Conservation (phyloP, 2,888 invertebrate genomes). For the Hylaea fasciaria region DNA sequence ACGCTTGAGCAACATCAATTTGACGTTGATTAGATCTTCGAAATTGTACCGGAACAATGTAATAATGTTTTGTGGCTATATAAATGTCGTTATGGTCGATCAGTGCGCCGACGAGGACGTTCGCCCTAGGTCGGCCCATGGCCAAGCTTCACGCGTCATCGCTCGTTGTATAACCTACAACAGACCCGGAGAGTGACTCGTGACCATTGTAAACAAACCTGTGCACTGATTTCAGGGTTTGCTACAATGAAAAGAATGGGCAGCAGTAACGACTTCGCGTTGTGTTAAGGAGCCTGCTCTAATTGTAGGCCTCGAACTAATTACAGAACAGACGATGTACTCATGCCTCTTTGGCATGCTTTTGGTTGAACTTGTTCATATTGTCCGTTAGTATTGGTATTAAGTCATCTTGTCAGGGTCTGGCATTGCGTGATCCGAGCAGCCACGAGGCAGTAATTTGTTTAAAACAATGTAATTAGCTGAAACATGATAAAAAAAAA, state of each 20-base stretch:
- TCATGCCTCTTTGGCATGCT: slow-evolving; percentile 1
- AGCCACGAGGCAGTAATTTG: not conserved
- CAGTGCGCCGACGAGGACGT: slow-evolving; percentile 66
- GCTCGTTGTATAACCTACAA: slow-evolving; percentile 42
- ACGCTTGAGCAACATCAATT: slow-evolving; percentile 3
- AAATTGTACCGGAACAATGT: slow-evolving; percentile 52
- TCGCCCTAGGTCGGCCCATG: slow-evolving; percentile 74
- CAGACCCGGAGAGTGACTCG: slow-evolving; percentile 48
- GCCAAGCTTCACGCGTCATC: slow-evolving; percentile 76
- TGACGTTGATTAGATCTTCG: slow-evolving; percentile 30
- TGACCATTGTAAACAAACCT: slow-evolving; percentile 36
- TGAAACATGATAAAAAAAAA: slow-evolving; percentile 19
- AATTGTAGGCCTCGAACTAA: slow-evolving; percentile 11
- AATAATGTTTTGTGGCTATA: slow-evolving; percentile 51
- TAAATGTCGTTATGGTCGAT: slow-evolving; percentile 72
- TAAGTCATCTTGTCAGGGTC: not conserved
- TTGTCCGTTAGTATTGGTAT: not conserved
- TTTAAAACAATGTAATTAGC: too few species aligned
- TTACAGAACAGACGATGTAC: slow-evolving; percentile 9
- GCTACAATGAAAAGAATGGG: slow-evolving; percentile 22
- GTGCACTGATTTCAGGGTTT: slow-evolving; percentile 31
- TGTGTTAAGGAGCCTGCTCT: slow-evolving; percentile 4
- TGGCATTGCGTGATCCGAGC: not conserved
- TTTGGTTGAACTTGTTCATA: not conserved
- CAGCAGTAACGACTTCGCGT: slow-evolving; percentile 19